Evolutionary conservation across 2,113 vertebrate species (phyloP).

Genomic region (Ariopsis seemanni): DNA sequence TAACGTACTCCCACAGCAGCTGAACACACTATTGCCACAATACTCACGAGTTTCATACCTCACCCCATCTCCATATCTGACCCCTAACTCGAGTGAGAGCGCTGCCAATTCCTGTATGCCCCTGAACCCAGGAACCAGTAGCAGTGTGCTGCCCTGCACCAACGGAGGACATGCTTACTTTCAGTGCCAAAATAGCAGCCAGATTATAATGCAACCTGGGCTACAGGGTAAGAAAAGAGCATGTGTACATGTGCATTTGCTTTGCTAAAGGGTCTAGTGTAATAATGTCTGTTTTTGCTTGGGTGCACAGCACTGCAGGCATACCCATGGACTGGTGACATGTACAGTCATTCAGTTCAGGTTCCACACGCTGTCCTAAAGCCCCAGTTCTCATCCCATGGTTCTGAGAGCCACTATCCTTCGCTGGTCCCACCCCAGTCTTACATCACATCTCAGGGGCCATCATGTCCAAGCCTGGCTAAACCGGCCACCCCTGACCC

Average conservation of each 20-base stretch:
- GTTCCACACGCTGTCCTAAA: constrained; percentile 60
- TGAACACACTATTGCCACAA: constrained; percentile 56
- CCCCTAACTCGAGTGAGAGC: constrained; percentile 68
- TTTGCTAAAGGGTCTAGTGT: constrained; percentile 1
- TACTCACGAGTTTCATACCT: constrained; percentile 71
- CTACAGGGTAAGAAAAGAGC: constrained; percentile 48
- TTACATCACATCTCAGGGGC: constrained; percentile 58
- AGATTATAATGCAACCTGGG: constrained; percentile 72
- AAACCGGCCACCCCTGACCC: constrained; percentile 35
- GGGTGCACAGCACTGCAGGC: constrained; percentile 62
- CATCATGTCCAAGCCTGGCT: constrained; percentile 40
- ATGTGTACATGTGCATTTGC: not conserved
- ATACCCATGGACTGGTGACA: constrained; percentile 65
- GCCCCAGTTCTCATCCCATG: constrained; percentile 54
- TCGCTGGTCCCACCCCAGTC: constrained; percentile 53
- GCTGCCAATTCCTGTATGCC: constrained; percentile 69
- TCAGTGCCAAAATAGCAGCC: constrained; percentile 67
- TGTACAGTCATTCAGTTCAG: constrained; percentile 65
- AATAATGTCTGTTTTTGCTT: constrained; percentile 33
- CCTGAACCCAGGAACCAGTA: constrained; percentile 63
- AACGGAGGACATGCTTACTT: constrained; percentile 66
- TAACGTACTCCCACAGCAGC: constrained; percentile 40
- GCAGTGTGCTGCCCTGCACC: constrained; percentile 66
- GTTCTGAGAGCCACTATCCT: constrained; percentile 57
- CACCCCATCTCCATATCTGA: constrained; percentile 69